Conservation (phyloP, 2,113 vertebrate genomes). For the Spilogale gracilis region DNA sequence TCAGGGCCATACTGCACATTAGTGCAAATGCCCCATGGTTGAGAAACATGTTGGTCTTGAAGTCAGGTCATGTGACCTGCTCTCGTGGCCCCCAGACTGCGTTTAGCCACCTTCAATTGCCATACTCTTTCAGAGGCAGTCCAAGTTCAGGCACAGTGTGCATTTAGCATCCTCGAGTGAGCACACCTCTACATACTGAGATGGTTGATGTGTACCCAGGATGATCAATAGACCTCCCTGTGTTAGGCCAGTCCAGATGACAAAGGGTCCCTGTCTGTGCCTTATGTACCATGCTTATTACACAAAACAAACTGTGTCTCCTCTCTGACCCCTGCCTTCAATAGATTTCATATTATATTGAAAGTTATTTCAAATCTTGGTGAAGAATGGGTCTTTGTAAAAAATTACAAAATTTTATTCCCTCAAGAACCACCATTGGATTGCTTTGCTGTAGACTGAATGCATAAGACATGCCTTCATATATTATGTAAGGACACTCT, state of each 20-base stretch:
- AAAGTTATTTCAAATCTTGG: slow-evolving; percentile 52
- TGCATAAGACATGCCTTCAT: slow-evolving; percentile 43
- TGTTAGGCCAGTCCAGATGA: slow-evolving; percentile 22
- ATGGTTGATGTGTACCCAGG: background rate
- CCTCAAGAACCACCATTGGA: slow-evolving; percentile 40
- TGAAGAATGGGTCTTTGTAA: background rate
- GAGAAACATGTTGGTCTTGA: background rate
- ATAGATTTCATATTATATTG: background rate
- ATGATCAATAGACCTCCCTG: background rate
- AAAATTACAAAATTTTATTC: slow-evolving; percentile 64
- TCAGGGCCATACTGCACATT: background rate
- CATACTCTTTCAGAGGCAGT: slow-evolving; percentile 6
- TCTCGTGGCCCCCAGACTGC: background rate
- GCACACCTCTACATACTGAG: background rate
- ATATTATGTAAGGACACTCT: slow-evolving; percentile 54
- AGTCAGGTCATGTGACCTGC: background rate
- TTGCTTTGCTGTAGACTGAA: slow-evolving; percentile 31
- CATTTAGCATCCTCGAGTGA: background rate
- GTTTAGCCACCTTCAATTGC: background rate
- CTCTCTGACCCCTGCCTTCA: background rate
- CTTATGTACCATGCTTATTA: background rate
- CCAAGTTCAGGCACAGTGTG: background rate
- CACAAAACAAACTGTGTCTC: slow-evolving; percentile 13
- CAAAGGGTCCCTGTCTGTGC: background rate
- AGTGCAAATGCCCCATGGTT: background rate